Base-by-base conservation (phyloP, 2,888 invertebrate genomes). In the Cotesia congregata region DNA sequence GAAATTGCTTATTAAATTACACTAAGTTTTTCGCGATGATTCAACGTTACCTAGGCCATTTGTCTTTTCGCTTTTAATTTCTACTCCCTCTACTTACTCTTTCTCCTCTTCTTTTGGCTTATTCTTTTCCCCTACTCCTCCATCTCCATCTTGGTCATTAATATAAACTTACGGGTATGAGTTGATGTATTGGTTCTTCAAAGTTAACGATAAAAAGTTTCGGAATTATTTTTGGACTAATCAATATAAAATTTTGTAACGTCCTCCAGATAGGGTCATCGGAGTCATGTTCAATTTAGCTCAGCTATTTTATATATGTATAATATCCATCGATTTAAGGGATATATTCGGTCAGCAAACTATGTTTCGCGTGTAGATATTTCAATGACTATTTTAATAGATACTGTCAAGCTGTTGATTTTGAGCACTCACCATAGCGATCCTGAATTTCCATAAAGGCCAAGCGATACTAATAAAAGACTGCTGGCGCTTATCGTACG, bases 1-100 rank as follows among this genome's bases (percentile, higher is more conserved):
- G 86, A 88, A 88, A 88, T 88, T 88, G 88, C 88, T 87, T 88
- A 88, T 87, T 88, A 88, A 87, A 88, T 87, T 84, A 86, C 86
- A 85, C 84, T 84, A 84, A 87, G 84, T 86, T 87, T 87, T 88
- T 85, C 84, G 80, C 82, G 83, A 87, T 86, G 87, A 87, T 87
- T 87, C 87, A 87, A 85, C 83, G 86, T 78, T 82, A 83, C 83
- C 81, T 78, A 80, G 82, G 84, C 86, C 87, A 87, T 87, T 87
- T 86, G 85, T 87, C 86, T 87, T 87, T 83, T 80, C 79, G 83
- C 83, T 84, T 86, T 85, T 86, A 86, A 86, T 86, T 86, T 85
- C 83, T 77, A 67, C 75, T 73, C 72, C 67, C 75, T 77, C 77
- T 74, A 72, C 77, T 75, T 71, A 50, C 74, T 70, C 68, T 39